A percentile compares a stretch with the other conserved stretches of the same genome.
Evolutionary conservation across 2,797 vertebrate species (phyloP).

Genomic region (Rhynchotus rufescens): DNA sequence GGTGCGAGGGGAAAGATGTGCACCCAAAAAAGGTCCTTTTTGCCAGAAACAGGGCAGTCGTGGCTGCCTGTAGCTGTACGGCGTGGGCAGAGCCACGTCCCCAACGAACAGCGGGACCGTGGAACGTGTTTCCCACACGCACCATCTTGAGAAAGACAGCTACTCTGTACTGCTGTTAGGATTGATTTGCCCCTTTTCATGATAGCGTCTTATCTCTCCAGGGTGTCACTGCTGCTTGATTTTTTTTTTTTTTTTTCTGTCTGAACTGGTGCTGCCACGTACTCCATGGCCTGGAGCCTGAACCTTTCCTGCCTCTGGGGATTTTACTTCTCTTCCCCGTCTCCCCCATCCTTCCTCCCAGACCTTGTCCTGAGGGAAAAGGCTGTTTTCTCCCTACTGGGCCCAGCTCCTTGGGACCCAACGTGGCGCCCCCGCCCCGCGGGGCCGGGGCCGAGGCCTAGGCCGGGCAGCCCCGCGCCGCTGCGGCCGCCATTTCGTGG

Average conservation of each 20-base stretch:
- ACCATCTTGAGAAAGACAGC: neutral
- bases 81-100: rapidly evolving
- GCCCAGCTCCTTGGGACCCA: too few species aligned
- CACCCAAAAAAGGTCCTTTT: too few species aligned
- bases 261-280: neutral
- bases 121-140: rapidly evolving
- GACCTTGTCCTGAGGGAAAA: neutral
- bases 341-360: neutral
- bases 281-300: neutral
- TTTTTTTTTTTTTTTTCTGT: neutral
- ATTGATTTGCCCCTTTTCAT: neutral
- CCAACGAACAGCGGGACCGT: neutral
- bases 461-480: too few species aligned
- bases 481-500: neutral
- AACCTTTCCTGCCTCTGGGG: neutral
- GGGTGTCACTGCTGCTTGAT: neutral
- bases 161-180: neutral
- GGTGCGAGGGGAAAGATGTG: neutral
- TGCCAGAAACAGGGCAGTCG: neutral
- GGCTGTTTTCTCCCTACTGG: rapidly evolving
- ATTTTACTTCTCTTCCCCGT: neutral
- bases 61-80: neutral
- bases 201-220: neutral
- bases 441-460: neutral
- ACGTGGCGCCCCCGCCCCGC: too few species aligned